Evolutionary conservation across 2,113 vertebrate species (phyloP), one percentile per base, ranked within the genome.

Genomic region (Mobula birostris): DNA sequence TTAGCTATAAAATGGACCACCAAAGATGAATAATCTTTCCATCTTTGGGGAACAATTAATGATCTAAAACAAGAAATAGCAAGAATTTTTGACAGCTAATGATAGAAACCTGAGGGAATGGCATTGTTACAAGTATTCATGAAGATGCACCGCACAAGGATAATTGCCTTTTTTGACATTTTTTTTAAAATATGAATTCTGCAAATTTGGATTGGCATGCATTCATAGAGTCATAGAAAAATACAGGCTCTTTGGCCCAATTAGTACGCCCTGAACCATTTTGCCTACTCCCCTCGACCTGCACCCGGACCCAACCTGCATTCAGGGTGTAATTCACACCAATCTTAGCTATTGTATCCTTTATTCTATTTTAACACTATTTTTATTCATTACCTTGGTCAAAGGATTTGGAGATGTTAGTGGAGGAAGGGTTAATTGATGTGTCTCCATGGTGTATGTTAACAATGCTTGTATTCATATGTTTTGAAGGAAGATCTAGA

Each of bases 381-480:
- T 88, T 88, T 66, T 88, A 66, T 58, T 61, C 11, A 61, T 88
- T 88, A 90, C 85, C 85, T 68, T 90, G 61, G 0, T 90, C 85
- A 66, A 29, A 66, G 14, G 17, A 0, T 32, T 15, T 19, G 29
- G 29, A n/a, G 27, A 2, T 0, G 11, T 2, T 9, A n/a, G 2
- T 0, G 15, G 27, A 29, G n/a, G 29, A 17, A 17, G 27, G 0
- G 61, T 19, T 58, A 0, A 0, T n/a, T 66, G 85, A 32, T n/a
- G 12, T 17, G 0, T 17, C 58, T 32, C 6, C 0, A 2, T 14
- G 29, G 27, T 21, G 11, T 32, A 5, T 5, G 15, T 0, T 8
- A 19, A 61, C 29, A 58, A 61, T 7, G 12, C 14, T 88, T 0
- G 27, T 2, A 68, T 32, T 15, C 32, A 15, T 7, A 15, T 17